Evolutionary conservation across 2,888 invertebrate species (phyloP).

Genomic region (Plutella xylostella): DNA sequence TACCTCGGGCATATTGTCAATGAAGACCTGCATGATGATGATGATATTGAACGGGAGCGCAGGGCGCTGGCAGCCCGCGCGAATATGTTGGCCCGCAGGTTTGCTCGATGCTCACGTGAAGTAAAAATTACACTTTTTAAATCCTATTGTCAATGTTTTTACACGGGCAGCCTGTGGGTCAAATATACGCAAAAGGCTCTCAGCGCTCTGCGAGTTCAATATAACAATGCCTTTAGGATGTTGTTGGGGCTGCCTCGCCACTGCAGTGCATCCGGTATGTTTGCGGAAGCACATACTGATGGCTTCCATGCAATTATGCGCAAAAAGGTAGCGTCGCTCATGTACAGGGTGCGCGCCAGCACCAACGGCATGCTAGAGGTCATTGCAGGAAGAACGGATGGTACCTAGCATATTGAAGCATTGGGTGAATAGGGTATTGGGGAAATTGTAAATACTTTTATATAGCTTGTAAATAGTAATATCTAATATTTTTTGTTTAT

Average conservation of each 20-base stretch:
- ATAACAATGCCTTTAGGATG: conserved; percentile 4
- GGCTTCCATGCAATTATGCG: conserved; percentile 6
- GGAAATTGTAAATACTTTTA: no score
- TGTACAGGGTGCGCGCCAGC: not conserved
- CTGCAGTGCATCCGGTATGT: conserved; percentile 8
- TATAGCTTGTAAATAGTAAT: no score
- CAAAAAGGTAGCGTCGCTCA: not conserved
- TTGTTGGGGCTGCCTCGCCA: conserved; percentile 4
- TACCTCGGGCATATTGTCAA: conserved; percentile 5
- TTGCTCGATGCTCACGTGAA: not conserved
- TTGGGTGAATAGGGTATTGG: no score
- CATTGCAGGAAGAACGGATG: not conserved
- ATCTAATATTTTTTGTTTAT: no score
- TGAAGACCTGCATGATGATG: conserved; percentile 1
- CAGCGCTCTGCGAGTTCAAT: conserved; percentile 7
- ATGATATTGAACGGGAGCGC: conserved; percentile 7
- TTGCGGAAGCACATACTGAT: conserved; percentile 2
- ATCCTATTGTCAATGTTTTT: conserved; percentile 5
- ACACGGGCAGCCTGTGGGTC: conserved; percentile 5
- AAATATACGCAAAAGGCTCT: conserved; percentile 4
- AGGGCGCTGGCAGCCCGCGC: conserved; percentile 5
- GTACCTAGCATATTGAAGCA: not conserved
- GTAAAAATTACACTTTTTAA: conserved; percentile 4
- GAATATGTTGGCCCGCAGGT: conserved; percentile 9
- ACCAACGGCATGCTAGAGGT: not conserved